Evolutionary conservation across 2,113 vertebrate genomes (phyloP).

Genomic region (Anarrhichthys ocellatus): DNA sequence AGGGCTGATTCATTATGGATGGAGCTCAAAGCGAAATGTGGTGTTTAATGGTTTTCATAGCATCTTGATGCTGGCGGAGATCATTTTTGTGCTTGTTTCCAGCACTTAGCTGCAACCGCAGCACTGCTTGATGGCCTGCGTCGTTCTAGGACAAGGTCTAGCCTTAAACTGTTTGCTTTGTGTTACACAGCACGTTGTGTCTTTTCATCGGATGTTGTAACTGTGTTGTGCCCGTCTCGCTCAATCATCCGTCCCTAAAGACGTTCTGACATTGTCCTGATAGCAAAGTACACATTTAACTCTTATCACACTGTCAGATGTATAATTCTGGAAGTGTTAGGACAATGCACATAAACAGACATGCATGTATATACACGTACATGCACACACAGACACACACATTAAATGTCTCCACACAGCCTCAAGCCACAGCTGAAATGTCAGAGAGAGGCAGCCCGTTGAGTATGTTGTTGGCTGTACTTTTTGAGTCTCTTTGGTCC

Average conservation of each 20-base stretch:
- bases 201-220: neutral
- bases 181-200: neutral
- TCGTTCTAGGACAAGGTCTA: neutral
- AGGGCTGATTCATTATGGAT: constrained; percentile 27
- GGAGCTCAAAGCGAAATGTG: constrained; percentile 28
- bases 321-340: neutral
- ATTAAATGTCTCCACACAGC: constrained; percentile 50
- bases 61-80: neutral
- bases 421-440: constrained; percentile 56
- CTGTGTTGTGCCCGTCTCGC: neutral
- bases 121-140: neutral
- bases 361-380: neutral
- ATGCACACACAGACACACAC: constrained; percentile 7
- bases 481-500: constrained; percentile 56
- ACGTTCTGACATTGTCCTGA: constrained; percentile 8
- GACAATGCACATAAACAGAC: constrained; percentile 8
- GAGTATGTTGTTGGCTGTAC: constrained; percentile 60
- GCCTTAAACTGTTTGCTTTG: neutral
- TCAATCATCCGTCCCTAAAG: neutral
- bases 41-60: constrained; percentile 6
- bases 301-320: constrained; percentile 13
- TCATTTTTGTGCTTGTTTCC: neutral
- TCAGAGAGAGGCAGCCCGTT: constrained; percentile 41
- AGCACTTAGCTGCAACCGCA: neutral
- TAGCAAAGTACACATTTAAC: constrained; percentile 5